Percentiles rank a stretch among this genome's conserved stretches.
Conservation (phyloP, 2,888 invertebrate species). For the Cheilosia pagana region DNA sequence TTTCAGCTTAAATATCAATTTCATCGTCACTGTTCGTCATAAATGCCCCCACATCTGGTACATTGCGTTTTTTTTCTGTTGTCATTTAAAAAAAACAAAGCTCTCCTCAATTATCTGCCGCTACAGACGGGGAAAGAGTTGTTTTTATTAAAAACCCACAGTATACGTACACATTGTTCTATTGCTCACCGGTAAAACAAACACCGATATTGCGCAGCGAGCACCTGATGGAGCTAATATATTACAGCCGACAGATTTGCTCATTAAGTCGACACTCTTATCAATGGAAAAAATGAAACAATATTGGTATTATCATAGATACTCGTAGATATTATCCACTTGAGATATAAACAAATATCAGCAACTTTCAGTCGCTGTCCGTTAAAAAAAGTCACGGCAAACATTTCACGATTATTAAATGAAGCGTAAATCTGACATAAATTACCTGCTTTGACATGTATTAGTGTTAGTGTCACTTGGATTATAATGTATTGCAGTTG, state of each 20-base stretch:
- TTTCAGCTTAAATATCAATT: too few relatives aligned
- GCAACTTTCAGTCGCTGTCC: neutral
- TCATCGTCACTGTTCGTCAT: too few relatives aligned
- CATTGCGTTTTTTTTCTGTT: neutral
- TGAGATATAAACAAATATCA: slow-evolving; percentile 29
- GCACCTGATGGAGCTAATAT: neutral
- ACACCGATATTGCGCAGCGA: slow-evolving; percentile 14
- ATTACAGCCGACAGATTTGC: neutral
- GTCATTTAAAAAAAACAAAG: neutral
- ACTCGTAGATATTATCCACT: slow-evolving; percentile 3
- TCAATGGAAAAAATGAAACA: slow-evolving; percentile 9
- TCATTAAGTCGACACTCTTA: neutral
- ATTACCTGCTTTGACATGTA: slow-evolving; percentile 19
- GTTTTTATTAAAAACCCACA: neutral
- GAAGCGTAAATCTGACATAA: slow-evolving; percentile 31
- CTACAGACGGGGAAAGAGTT: neutral
- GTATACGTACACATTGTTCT: neutral
- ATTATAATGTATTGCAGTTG: neutral
- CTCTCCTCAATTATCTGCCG: neutral
- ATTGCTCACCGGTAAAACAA: slow-evolving; percentile 5
- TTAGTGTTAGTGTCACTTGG: neutral
- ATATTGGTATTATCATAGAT: neutral
- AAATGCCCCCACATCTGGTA: too few relatives aligned
- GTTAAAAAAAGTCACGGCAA: slow-evolving; percentile 19
- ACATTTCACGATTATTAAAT: slow-evolving; percentile 10